Base-by-base conservation (phyloP, 2,797 vertebrate species). In the Oreochromis grahami region DNA sequence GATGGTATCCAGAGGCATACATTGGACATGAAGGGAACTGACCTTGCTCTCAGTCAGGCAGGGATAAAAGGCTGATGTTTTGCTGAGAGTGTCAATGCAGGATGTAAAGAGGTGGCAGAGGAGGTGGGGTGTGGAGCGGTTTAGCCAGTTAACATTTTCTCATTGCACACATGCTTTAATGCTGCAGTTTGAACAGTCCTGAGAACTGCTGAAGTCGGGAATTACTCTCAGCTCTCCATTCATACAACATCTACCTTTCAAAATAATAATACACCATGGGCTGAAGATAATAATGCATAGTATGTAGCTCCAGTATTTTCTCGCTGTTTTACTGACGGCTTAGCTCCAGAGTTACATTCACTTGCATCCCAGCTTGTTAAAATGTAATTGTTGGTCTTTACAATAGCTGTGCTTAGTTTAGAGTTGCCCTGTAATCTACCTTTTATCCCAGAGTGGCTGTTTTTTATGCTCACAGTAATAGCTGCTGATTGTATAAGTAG, bases 351-450 rank as follows among this genome's bases (percentile, higher is more conserved):
- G 45, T 90, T 84, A 76, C 89, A 92, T 93, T 85, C 85, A 87
- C 50, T 85, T 84, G 51, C 81, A 89, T 90, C 88, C 74, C 70
- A 82, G 84, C 86, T 88, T 94, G 91, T 92, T 94, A 91, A 87
- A 93, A 79, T 87, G 34, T 77, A 78, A 89, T 88, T 58, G 43
- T 81, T 72, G 51, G 86, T 43, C 53, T 78, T 88, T 77, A 78
- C 68, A 80, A 82, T 83, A 50, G 43, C 14, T 19, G 12, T 72
- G 21, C 36, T 89, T 56, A 36, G 74, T 88, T 76, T 60, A 24
- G 72, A 79, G 56, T 43, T 60, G 24, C 80, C 77, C 70, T 77
- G 53, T 78, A 70, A 91, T 89, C 78, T 84, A 51, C 63, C 76
- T 60, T 85, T 88, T 79, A 82, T 90, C 79, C 77, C 36, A 26